These are phyloP conservation scores for Poecilia latipinna DNA, from an alignment of 2,113 vertebrate species.

Conservation along the genomic window DNA sequence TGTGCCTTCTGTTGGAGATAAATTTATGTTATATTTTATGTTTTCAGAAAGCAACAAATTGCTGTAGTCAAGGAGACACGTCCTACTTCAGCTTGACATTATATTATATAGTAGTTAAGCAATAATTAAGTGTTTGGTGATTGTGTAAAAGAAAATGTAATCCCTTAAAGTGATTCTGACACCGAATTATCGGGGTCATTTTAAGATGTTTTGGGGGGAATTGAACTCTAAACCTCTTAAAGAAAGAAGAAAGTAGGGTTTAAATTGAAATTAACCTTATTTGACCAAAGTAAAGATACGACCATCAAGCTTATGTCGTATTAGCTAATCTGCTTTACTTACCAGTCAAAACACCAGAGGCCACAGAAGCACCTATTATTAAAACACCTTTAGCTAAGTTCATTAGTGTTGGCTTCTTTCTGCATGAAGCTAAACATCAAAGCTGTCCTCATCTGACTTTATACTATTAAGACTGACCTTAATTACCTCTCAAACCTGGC, in stretches of 20 bases:
- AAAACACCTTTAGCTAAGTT: neutral
- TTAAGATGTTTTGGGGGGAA: neutral
- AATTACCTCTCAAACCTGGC: neutral
- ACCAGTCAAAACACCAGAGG: neutral
- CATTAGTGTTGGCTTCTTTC: neutral
- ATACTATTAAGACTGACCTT: neutral
- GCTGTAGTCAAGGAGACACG: neutral
- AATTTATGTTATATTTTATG: neutral
- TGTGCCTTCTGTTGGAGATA: neutral
- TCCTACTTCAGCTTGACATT: no score
- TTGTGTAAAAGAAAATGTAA: neutral
- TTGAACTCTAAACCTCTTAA: neutral
- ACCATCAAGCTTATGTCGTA: neutral
- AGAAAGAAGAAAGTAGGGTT: neutral
- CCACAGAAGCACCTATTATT: neutral
- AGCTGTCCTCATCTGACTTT: neutral
- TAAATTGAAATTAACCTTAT: neutral
- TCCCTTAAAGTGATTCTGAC: neutral
- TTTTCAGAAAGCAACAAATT: fast-evolving
- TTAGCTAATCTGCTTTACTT: slow-evolving; percentile 1
- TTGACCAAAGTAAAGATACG: neutral
- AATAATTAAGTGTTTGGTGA: neutral
- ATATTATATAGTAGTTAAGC: neutral
- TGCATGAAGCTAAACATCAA: neutral
- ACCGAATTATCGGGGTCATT: neutral